phyloP scores from a whole-genome alignment of 2,797 vertebrate species.

The Poeciliopsis gracilis region DNA sequence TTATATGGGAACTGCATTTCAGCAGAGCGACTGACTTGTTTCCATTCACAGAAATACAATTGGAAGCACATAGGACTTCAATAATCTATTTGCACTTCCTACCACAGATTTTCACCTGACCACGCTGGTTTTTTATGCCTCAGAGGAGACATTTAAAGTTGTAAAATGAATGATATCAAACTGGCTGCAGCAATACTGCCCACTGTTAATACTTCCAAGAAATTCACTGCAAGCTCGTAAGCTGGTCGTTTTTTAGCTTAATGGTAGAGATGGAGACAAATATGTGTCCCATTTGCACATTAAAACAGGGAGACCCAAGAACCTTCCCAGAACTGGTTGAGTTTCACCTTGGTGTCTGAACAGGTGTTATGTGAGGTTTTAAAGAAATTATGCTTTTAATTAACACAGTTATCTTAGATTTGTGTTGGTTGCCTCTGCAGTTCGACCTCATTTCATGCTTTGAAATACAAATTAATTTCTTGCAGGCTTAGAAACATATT shows the following conservation, averaged over 20 bases:
- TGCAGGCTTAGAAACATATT: background rate
- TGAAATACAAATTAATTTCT: background rate
- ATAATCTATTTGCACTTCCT: conserved; percentile 38
- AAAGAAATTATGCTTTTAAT: background rate
- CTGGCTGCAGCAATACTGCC: conserved; percentile 23
- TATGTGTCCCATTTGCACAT: conserved; percentile 57
- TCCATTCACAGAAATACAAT: conserved; percentile 52
- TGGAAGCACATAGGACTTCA: conserved; percentile 32
- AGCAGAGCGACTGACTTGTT: conserved; percentile 27
- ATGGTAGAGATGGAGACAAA: conserved; percentile 51
- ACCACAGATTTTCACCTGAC: conserved; percentile 28
- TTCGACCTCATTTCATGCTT: background rate
- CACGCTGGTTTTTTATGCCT: conserved; percentile 26
- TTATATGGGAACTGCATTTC: conserved; percentile 48
- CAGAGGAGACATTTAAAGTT: conserved; percentile 29
- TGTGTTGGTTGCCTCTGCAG: background rate
- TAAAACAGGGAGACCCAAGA: conserved; percentile 16
- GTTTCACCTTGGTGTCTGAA: background rate
- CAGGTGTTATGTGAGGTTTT: background rate
- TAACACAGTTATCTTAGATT: background rate
- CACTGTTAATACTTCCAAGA: conserved; percentile 35
- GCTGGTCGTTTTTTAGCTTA: conserved; percentile 54
- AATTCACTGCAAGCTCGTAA: conserved; percentile 51
- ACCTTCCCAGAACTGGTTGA: background rate
- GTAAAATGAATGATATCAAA: conserved; percentile 35